Conservation (phyloP, 2,888 invertebrate species). For the Plebejus anna region DNA sequence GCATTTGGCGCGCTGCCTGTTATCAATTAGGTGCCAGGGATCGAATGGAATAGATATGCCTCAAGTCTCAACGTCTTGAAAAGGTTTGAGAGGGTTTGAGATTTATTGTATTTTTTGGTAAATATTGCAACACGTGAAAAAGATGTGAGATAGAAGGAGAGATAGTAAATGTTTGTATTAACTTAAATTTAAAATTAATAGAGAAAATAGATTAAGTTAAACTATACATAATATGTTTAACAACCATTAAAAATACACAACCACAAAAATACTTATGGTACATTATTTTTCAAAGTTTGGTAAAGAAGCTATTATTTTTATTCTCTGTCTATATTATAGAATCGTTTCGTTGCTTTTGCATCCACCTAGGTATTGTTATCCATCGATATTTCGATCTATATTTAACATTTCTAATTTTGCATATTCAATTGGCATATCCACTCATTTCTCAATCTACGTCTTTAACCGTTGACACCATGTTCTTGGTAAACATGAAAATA, state of each 20-base stretch:
- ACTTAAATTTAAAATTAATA: too few species aligned
- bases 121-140: neutral
- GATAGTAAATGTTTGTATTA: neutral
- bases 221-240: too few species aligned
- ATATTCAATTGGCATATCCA: neutral
- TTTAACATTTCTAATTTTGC: too few species aligned
- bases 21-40: conserved; percentile 58
- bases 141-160: too few species aligned
- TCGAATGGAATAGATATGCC: neutral
- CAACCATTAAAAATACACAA: too few species aligned
- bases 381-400: too few species aligned
- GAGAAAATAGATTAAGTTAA: too few species aligned
- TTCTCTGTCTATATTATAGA: too few species aligned
- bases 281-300: too few species aligned
- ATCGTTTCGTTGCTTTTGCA: neutral
- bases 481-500: conserved; percentile 31
- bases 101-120: neutral
- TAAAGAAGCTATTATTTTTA: too few species aligned
- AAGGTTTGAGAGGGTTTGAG: neutral
- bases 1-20: conserved; percentile 59
- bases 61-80: neutral
- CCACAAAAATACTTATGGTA: too few species aligned
- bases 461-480: conserved; percentile 2
- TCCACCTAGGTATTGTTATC: too few species aligned
- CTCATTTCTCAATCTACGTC: neutral